These are phyloP conservation scores for Podiceps cristatus DNA, from an alignment of 2,113 vertebrate species.

Conservation along the genomic window DNA sequence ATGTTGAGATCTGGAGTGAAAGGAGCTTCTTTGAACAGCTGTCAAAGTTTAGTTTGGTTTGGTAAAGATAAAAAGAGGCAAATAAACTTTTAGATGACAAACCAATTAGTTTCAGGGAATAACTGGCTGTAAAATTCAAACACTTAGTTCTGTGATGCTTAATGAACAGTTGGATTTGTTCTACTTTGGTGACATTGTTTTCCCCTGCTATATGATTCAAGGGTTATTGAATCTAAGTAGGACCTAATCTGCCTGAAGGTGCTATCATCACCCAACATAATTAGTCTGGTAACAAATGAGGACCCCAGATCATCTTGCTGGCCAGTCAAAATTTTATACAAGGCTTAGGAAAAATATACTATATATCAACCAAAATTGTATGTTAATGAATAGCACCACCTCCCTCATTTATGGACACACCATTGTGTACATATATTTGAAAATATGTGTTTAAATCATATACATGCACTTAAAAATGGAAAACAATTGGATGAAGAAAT, in stretches of 20 bases:
- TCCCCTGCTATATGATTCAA: neutral
- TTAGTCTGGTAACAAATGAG: neutral
- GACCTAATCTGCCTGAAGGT: neutral
- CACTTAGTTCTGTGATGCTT: neutral
- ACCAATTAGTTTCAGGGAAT: neutral
- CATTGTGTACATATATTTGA: neutral
- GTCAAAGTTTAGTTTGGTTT: neutral
- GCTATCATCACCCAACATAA: neutral
- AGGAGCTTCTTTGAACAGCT: neutral
- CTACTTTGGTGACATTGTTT: neutral
- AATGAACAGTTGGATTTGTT: neutral
- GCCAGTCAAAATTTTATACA: neutral
- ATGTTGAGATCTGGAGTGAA: neutral
- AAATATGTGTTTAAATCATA: neutral
- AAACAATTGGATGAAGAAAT: neutral
- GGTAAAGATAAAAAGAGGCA: neutral
- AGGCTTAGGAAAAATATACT: neutral
- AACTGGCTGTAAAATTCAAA: neutral
- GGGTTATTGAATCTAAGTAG: neutral
- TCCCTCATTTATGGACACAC: neutral
- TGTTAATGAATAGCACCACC: neutral
- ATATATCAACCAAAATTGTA: neutral
- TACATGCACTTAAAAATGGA: neutral
- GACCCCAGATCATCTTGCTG: neutral
- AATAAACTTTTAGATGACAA: neutral